Conservation (phyloP, 2,888 invertebrate genomes). For the Malthinus seriepunctatus region DNA sequence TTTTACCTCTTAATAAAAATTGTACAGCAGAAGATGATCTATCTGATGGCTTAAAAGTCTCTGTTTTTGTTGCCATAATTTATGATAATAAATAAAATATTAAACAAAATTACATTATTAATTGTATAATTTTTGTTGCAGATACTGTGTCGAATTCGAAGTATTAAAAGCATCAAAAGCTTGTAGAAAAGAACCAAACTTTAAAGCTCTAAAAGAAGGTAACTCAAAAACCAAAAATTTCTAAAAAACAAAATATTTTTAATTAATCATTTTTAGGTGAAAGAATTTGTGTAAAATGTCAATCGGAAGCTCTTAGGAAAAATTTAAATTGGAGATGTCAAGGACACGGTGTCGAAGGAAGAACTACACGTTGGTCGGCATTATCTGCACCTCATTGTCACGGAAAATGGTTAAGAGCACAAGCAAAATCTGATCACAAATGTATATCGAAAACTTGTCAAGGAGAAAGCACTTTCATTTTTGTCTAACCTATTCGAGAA, state of each 20-base stretch:
- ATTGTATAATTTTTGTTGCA: slow-evolving; percentile 56
- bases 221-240: slow-evolving; percentile 29
- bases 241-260: too few species aligned
- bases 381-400: slow-evolving; percentile 85
- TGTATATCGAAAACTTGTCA: slow-evolving; percentile 48
- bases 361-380: slow-evolving; percentile 81
- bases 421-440: slow-evolving; percentile 43
- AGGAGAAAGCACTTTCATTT: slow-evolving; percentile 48
- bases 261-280: slow-evolving; percentile 60
- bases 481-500: slow-evolving; percentile 42
- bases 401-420: slow-evolving; percentile 79
- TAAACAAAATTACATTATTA: too few species aligned
- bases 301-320: slow-evolving; percentile 77
- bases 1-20: too few species aligned
- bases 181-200: slow-evolving; percentile 75
- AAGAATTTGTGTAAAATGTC: slow-evolving; percentile 80
- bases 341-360: slow-evolving; percentile 79
- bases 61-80: too few species aligned
- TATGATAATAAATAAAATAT: too few species aligned
- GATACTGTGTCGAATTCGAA: slow-evolving; percentile 86
- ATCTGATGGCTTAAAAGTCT: too few species aligned
- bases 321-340: slow-evolving; percentile 78
- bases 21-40: too few species aligned
- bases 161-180: slow-evolving; percentile 81
- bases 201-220: slow-evolving; percentile 77